Conservation (phyloP, 2,797 vertebrate genomes). For the Champsocephalus gunnari region DNA sequence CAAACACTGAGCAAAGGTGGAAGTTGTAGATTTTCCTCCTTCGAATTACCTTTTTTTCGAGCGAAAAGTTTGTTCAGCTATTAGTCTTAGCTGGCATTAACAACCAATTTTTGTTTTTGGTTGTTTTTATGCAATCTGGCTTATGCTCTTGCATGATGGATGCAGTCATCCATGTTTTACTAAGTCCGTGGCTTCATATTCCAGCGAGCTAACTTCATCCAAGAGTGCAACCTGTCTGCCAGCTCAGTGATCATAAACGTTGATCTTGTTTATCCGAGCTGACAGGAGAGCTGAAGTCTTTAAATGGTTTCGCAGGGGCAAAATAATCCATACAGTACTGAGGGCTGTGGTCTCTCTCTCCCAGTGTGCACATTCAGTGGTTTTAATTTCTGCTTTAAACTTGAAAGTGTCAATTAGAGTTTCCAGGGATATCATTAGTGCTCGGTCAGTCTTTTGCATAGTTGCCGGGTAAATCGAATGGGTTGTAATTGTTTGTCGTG, state of each 20-base stretch:
- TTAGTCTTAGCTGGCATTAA: not conserved
- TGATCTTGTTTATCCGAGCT: conserved; percentile 41
- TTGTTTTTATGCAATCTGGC: not conserved
- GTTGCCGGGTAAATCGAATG: conserved; percentile 65
- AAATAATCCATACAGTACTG: conserved; percentile 30
- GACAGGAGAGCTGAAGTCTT: conserved; percentile 22
- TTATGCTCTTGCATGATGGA: conserved; percentile 16
- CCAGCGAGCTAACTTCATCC: conserved; percentile 12
- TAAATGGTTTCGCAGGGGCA: conserved; percentile 19
- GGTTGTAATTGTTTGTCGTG: conserved; percentile 65
- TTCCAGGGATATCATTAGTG: conserved; percentile 66
- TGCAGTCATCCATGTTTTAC: conserved; percentile 25
- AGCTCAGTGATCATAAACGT: conserved; percentile 28
- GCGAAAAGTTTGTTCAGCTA: not conserved
- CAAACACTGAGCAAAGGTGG: too few relatives aligned
- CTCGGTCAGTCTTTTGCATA: conserved; percentile 56
- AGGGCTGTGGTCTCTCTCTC: conserved; percentile 24
- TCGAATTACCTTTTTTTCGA: conserved; percentile 5
- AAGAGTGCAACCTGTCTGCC: conserved; percentile 31
- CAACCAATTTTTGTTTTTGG: not conserved
- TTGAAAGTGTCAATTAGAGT: conserved; percentile 70
- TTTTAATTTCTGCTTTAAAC: conserved; percentile 68
- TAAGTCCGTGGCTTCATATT: conserved; percentile 23
- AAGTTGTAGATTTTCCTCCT: not conserved
- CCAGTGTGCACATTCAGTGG: conserved; percentile 67